These are phyloP conservation scores for Drosophila melanica DNA, from an alignment of 1,140 invertebrate species.

Conservation along the genomic window DNA sequence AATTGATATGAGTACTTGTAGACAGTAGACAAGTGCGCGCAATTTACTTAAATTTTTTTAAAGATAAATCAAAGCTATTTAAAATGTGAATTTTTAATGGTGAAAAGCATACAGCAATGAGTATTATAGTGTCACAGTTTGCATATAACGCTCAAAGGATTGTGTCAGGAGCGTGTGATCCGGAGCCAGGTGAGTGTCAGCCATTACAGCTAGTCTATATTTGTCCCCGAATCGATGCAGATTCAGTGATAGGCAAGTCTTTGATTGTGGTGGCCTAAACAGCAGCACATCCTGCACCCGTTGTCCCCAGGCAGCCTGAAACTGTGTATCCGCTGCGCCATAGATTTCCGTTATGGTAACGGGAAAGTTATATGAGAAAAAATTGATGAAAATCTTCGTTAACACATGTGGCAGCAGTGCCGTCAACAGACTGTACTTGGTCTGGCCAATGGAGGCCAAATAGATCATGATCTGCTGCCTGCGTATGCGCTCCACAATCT, in stretches of 20 bases:
- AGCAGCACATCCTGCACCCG: conserved; percentile 88
- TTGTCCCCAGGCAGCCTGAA: conserved; percentile 88
- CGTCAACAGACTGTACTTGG: conserved; percentile 88
- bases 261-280: conserved; percentile 92
- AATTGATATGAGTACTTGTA: neutral
- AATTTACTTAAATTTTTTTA: neutral
- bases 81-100: neutral
- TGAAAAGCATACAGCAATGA: neutral
- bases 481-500: conserved; percentile 86
- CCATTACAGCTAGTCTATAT: conserved; percentile 90
- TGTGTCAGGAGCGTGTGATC: conserved; percentile 82
- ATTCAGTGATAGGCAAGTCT: conserved; percentile 91
- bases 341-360: conserved; percentile 89
- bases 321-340: conserved; percentile 69
- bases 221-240: conserved; percentile 89
- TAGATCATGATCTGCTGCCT: conserved; percentile 88
- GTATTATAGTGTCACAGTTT: conserved; percentile 61
- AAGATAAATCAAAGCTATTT: neutral
- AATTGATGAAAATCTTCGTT: conserved; percentile 88
- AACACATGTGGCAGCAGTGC: conserved; percentile 88
- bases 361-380: conserved; percentile 89
- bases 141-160: conserved; percentile 79
- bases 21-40: neutral
- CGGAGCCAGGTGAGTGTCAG: conserved; percentile 89
- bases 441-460: conserved; percentile 88